Conservation (phyloP, 1,140 invertebrate species). For the Rhopalosiphum maidis region DNA sequence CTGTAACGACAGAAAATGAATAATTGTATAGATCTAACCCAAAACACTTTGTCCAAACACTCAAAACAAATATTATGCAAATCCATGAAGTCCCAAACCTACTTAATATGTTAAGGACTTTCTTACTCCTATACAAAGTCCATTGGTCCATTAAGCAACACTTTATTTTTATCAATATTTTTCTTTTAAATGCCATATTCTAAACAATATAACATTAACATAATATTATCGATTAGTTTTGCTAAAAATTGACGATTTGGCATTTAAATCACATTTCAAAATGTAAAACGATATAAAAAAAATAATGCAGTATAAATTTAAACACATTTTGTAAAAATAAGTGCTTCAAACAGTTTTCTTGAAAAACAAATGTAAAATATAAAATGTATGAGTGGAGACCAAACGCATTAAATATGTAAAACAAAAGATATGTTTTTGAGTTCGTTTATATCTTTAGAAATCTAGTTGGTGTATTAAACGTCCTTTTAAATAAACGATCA, state of each 20-base stretch:
- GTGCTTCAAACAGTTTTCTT: neutral
- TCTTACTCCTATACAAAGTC: neutral
- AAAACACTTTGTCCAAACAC: slow-evolving; percentile 18
- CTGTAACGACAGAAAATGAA: slow-evolving; percentile 15
- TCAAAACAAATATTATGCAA: slow-evolving; percentile 50
- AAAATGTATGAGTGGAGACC: neutral
- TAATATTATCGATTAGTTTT: neutral
- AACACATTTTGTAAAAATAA: neutral
- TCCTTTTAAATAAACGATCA: neutral
- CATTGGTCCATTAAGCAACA: slow-evolving; percentile 11
- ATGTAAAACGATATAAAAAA: neutral
- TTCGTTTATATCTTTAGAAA: neutral
- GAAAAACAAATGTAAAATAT: neutral
- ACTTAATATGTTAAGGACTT: slow-evolving; percentile 16
- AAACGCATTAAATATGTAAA: neutral
- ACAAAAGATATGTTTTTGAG: neutral
- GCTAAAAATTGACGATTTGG: neutral
- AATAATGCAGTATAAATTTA: neutral
- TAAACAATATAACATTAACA: neutral
- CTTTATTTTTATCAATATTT: slow-evolving; percentile 14
- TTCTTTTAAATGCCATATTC: neutral
- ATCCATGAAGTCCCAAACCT: slow-evolving; percentile 1
- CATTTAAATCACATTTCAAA: neutral
- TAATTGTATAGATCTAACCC: slow-evolving; percentile 20
- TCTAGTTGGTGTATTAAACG: neutral